These are phyloP conservation scores for Isoperla grammatica DNA, from an alignment of 2,888 invertebrate species.

Conservation along the genomic window DNA sequence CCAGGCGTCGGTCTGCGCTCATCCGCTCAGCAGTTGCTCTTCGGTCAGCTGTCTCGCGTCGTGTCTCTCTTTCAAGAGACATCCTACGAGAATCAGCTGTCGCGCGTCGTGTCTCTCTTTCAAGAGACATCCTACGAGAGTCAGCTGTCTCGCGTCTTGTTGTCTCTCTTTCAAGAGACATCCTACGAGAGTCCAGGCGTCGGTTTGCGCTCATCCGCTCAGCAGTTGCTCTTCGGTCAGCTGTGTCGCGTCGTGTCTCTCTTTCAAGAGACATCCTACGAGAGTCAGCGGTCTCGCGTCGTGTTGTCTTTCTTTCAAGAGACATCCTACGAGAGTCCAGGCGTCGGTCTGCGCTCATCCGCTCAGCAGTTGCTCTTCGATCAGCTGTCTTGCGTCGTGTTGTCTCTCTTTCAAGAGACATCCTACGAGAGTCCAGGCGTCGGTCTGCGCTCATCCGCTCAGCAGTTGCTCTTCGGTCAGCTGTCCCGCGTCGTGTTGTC, in stretches of 20 bases:
- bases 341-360: too few species aligned
- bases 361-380: background rate
- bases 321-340: too few species aligned
- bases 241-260: too few species aligned
- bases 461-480: background rate
- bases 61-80: background rate
- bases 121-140: background rate
- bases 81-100: background rate
- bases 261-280: background rate
- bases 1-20: background rate
- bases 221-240: background rate
- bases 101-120: background rate
- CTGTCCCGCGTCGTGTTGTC: background rate
- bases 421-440: too few species aligned
- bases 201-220: background rate
- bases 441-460: too few species aligned
- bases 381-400: too few species aligned
- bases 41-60: too few species aligned
- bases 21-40: background rate
- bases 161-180: background rate
- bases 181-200: background rate
- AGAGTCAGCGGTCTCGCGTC: background rate
- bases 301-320: background rate
- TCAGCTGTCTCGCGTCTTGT: background rate
- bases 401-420: too few species aligned